Evolutionary conservation across 1,140 invertebrate genomes (phyloP), one percentile per base, ranked within the genome.

Genomic region (Himalopsyche phryganea): DNA sequence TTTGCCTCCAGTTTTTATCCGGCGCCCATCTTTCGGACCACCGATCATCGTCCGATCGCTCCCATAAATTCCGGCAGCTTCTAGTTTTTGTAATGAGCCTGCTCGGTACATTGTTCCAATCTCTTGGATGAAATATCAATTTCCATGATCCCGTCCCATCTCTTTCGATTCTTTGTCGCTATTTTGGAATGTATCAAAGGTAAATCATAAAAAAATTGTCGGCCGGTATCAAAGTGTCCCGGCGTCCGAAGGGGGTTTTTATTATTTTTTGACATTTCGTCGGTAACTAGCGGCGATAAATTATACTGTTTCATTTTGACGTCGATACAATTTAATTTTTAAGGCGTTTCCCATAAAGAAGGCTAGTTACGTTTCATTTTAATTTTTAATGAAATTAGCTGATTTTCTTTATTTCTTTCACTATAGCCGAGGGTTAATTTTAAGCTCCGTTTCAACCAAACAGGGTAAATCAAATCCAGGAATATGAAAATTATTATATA

Each of bases 201-300:
- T 62, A 62, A 61, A 62, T 62, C 60, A 62, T 62, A 62, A 62
- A 62, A 61, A 62, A 62, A 50, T 58, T 54, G 60, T 62, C 60
- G 52, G 59, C 47, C 49, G 15, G 32, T 19, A 50, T 50, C 50
- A 56, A 47, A 62, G 59, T 50, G 28, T 20, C 13, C 33, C 47
- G 41, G 46, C 53, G 20, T 56, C 49, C 38, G 20, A 45, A 20
- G 32, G 46, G 20, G 17, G 18, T 60, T 60, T 60, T 60, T 60
- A 50, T 60, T 50, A 54, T 60, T 60, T 60, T 59, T 59, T 59
- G 57, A 59, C 57, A 53, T 60, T 60, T 60, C 44, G 19, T 49
- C 51, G 45, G 57, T 35, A 53, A 41, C 50, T 60, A 56, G 52
- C 46, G 36, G 54, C 54, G 48, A 33, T 60, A 60, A 60, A 49